Percentiles rank a stretch among this genome's conserved stretches.
phyloP scores from a whole-genome alignment of 2,797 vertebrate species.

The Salmo trutta region DNA sequence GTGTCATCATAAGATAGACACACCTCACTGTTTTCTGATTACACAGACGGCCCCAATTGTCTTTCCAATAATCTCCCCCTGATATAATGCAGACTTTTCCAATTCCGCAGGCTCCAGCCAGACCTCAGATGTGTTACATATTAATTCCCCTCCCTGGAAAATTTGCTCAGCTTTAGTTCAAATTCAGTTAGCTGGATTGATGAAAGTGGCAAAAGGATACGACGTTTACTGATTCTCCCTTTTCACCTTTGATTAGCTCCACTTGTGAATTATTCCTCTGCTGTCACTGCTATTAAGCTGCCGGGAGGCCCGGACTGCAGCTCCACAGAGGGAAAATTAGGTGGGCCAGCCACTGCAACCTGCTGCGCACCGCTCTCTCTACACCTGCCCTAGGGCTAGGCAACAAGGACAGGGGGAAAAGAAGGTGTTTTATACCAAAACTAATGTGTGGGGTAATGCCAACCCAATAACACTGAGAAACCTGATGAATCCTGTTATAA shows the following conservation, averaged over 20 bases:
- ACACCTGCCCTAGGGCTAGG: background rate
- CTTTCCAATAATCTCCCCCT: conserved; percentile 84
- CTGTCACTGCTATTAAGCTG: conserved; percentile 88
- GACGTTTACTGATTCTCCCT: conserved; percentile 98
- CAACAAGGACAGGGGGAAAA: background rate
- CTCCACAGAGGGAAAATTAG: conserved; percentile 30
- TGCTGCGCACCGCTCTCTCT: background rate
- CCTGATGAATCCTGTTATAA: background rate
- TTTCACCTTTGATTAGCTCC: conserved; percentile 99
- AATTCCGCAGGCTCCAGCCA: conserved; percentile 78
- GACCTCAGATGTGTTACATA: conserved; percentile 95
- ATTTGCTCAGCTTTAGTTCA: conserved; percentile 89
- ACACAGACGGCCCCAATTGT: conserved; percentile 83
- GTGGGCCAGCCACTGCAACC: conserved; percentile 3
- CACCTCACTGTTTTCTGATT: conserved; percentile 89
- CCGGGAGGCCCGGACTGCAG: conserved; percentile 65
- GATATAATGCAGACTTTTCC: conserved; percentile 83
- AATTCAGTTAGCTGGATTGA: conserved; percentile 99
- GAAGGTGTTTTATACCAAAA: background rate
- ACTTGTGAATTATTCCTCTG: conserved; percentile 82
- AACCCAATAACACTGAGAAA: background rate
- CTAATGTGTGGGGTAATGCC: background rate
- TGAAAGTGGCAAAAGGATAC: conserved; percentile 97
- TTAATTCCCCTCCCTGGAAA: conserved; percentile 96
- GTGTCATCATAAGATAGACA: conserved; percentile 84